Conservation (phyloP, 2,113 vertebrate genomes). For the Passer montanus region DNA sequence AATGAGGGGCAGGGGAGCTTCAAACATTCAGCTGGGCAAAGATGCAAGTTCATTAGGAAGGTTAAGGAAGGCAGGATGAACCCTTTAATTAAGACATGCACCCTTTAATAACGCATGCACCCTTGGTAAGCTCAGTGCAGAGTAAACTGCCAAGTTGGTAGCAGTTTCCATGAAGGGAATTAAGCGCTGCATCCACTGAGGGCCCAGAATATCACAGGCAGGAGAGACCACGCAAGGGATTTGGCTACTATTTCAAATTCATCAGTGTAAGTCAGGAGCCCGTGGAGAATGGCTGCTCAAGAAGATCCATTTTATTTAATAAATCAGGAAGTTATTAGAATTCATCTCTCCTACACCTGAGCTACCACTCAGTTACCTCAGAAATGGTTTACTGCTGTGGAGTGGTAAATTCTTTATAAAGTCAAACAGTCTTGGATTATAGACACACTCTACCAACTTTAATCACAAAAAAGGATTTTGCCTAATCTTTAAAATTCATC, state of each 20-base stretch:
- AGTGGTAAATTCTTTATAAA: background rate
- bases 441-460: background rate
- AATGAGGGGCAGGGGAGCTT: rapidly evolving
- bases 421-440: background rate
- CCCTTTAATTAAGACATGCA: background rate
- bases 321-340: background rate
- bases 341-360: background rate
- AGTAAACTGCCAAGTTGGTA: background rate
- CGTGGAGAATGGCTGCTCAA: background rate
- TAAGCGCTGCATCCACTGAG: background rate
- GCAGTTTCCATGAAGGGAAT: background rate
- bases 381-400: background rate
- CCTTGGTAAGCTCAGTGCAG: background rate
- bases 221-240: background rate
- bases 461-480: background rate
- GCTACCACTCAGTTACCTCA: background rate
- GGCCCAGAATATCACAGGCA: background rate
- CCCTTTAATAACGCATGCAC: background rate
- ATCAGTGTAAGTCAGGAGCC: background rate
- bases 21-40: background rate
- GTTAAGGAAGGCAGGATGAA: background rate
- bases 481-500: background rate
- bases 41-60: background rate
- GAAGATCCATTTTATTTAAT: background rate
- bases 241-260: background rate